These are phyloP conservation scores for Nyctalus aviator DNA, from an alignment of 2,797 vertebrate species.

Conservation along the genomic window DNA sequence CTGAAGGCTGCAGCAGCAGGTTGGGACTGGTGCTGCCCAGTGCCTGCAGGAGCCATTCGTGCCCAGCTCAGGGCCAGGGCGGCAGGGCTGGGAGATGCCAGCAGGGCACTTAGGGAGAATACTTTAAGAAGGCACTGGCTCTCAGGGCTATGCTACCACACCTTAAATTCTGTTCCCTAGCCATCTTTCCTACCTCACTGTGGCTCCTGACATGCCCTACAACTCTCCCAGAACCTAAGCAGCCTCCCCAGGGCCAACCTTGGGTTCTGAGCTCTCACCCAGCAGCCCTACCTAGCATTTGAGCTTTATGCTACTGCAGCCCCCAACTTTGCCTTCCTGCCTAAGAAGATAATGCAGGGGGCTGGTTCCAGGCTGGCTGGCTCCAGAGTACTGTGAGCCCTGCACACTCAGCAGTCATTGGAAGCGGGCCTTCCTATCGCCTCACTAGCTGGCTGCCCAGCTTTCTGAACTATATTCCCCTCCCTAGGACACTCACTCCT, in stretches of 20 bases:
- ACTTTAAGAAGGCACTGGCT: neutral
- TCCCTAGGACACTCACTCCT: neutral
- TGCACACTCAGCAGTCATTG: neutral
- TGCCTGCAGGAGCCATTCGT: neutral
- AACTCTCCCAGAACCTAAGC: fast-evolving
- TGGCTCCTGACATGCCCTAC: neutral
- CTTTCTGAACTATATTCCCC: neutral
- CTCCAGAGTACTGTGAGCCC: neutral
- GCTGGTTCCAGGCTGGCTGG: conserved; percentile 13
- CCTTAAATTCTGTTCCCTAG: neutral
- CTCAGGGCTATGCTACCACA: neutral
- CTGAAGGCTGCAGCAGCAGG: neutral
- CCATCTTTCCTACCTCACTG: neutral
- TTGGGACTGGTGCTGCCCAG: neutral
- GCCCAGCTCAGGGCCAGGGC: neutral
- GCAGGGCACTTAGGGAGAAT: neutral
- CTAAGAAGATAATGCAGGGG: conserved; percentile 5
- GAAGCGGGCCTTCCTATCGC: neutral
- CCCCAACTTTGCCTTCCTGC: neutral
- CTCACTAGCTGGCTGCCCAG: neutral
- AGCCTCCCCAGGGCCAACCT: neutral
- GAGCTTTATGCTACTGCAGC: neutral
- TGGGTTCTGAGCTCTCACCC: neutral
- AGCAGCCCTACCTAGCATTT: neutral
- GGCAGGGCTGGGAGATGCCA: neutral